Percentiles rank a stretch among this genome's conserved stretches.
Conservation (phyloP, 2,113 vertebrate species). For the Paraplagusia blochii region DNA sequence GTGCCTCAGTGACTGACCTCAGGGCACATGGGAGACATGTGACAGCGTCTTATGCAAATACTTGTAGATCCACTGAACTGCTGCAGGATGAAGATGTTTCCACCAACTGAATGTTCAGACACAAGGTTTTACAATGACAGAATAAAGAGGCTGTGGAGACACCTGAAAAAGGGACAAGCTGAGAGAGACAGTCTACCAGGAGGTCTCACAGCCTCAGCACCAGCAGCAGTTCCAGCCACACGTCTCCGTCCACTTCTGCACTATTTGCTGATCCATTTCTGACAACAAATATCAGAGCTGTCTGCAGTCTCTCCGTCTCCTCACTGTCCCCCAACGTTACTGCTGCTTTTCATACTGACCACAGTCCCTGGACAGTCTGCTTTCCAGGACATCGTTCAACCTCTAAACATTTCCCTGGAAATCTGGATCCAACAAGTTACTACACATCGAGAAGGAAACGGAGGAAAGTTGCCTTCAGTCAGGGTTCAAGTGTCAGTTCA, state of each 20-base stretch:
- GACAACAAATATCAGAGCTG: constrained; percentile 9
- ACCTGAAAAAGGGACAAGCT: too few relatives aligned
- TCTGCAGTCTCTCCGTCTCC: constrained; percentile 11
- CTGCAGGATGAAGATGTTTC: too few relatives aligned
- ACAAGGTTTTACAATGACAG: too few relatives aligned
- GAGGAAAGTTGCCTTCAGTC: constrained; percentile 25
- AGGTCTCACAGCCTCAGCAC: too few relatives aligned
- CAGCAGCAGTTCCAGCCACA: too few relatives aligned
- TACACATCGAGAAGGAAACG: constrained; percentile 15
- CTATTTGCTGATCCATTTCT: constrained; percentile 15
- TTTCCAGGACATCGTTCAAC: constrained; percentile 3
- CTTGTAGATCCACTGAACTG: too few relatives aligned
- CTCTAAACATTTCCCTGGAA: constrained; percentile 43
- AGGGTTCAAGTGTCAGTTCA: constrained; percentile 23
- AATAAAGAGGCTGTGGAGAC: too few relatives aligned
- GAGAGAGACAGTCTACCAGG: too few relatives aligned
- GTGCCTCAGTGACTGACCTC: too few relatives aligned
- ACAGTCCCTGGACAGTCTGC: constrained; percentile 3
- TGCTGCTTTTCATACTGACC: constrained; percentile 38
- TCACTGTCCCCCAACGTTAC: constrained; percentile 7
- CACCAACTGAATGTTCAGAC: too few relatives aligned
- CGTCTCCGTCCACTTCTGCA: background rate
- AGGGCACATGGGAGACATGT: too few relatives aligned
- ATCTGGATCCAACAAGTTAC: constrained; percentile 19
- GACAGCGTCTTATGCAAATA: too few relatives aligned